These are phyloP conservation scores for Apeltes quadracus DNA, from an alignment of 2,113 vertebrate species.

Conservation along the genomic window DNA sequence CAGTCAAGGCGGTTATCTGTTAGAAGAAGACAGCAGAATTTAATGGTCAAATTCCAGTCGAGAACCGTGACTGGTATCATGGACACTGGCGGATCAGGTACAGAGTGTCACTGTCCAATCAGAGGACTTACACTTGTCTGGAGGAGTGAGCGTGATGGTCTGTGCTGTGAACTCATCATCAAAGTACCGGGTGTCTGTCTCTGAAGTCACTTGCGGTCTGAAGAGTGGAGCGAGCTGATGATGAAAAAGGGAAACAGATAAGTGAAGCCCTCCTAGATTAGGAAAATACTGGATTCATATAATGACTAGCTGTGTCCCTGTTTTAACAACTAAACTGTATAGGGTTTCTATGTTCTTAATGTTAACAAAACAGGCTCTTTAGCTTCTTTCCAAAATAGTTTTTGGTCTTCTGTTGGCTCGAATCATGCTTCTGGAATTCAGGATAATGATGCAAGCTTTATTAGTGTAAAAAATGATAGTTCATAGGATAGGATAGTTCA, in stretches of 20 bases:
- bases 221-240: constrained; percentile 85
- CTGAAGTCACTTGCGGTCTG: constrained; percentile 90
- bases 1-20: constrained; percentile 85
- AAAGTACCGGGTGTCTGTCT: constrained; percentile 89
- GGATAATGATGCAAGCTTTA: background rate
- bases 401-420: background rate
- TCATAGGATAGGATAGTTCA: background rate
- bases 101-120: background rate
- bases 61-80: background rate
- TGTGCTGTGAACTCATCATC: constrained; percentile 91
- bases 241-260: background rate
- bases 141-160: constrained; percentile 89
- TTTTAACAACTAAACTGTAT: background rate
- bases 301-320: background rate
- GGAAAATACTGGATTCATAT: background rate
- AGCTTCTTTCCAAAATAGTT: background rate
- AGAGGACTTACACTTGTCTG: constrained; percentile 85
- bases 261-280: background rate
- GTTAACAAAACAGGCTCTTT: background rate
- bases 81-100: background rate
- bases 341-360: background rate
- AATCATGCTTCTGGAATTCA: background rate
- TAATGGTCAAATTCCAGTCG: background rate
- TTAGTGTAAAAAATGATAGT: background rate
- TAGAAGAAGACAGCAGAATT: constrained; percentile 28